These are phyloP conservation scores for Lymantria dispar DNA, from an alignment of 2,888 invertebrate genomes.

Conservation along the genomic window DNA sequence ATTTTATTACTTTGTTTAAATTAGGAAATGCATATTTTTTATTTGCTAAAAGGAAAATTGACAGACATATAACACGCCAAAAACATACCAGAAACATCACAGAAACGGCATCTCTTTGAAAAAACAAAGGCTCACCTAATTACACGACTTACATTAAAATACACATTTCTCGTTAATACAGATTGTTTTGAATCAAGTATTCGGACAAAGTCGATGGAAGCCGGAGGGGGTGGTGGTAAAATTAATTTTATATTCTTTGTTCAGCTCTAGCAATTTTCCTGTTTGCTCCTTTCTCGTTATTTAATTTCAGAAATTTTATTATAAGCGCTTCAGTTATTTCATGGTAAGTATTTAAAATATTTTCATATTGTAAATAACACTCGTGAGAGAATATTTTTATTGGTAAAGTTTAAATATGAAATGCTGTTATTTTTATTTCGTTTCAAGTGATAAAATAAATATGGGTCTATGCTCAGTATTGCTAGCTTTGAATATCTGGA, in stretches of 20 bases:
- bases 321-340: slow-evolving; percentile 19
- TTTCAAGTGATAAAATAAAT: neutral
- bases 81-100: too few species aligned
- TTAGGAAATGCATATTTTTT: too few species aligned
- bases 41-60: too few species aligned
- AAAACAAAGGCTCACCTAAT: slow-evolving; percentile 7
- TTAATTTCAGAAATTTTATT: slow-evolving; percentile 31
- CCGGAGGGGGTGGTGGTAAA: slow-evolving; percentile 10
- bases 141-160: slow-evolving; percentile 8
- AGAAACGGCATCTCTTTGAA: neutral
- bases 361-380: slow-evolving; percentile 21
- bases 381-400: slow-evolving; percentile 3
- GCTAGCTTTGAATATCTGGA: too few species aligned
- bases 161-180: slow-evolving; percentile 11
- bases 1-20: too few species aligned
- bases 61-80: too few species aligned
- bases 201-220: slow-evolving; percentile 6
- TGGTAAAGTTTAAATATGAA: neutral
- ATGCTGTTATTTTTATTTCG: slow-evolving; percentile 6
- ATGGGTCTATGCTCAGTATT: too few species aligned
- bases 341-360: slow-evolving; percentile 22
- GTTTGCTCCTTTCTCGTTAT: slow-evolving; percentile 19
- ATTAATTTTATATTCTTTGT: slow-evolving; percentile 35
- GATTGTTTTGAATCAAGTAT: slow-evolving; percentile 24
- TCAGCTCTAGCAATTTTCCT: slow-evolving; percentile 20